Conservation (phyloP, 1,140 invertebrate genomes). For the Brachionus rotundiformis region DNA sequence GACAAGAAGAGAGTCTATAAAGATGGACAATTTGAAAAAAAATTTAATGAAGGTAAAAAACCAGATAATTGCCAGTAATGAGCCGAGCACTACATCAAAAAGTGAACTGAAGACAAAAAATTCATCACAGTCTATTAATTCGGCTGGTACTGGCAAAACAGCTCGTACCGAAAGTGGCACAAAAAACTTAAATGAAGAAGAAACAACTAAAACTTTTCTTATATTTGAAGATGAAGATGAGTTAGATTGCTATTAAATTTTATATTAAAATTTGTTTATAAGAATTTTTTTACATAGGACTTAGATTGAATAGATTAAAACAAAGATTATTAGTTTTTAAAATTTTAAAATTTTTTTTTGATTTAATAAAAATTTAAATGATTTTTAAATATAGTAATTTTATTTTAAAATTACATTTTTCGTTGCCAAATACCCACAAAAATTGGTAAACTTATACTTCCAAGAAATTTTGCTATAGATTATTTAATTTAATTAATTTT, state of each 20-base stretch:
- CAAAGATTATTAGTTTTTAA: no score
- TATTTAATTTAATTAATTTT: no score
- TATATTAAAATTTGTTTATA: not conserved
- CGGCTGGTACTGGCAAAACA: not conserved
- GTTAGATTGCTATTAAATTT: not conserved
- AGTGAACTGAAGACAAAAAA: not conserved
- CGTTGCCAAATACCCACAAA: no score
- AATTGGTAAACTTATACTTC: no score
- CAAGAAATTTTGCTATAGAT: no score
- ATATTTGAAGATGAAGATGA: constrained; percentile 45
- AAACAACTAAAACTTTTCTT: constrained; percentile 3
- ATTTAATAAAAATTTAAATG: no score
- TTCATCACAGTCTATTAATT: not conserved
- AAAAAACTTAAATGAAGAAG: not conserved
- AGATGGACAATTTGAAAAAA: constrained; percentile 35
- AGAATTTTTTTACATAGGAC: no score
- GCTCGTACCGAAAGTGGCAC: not conserved
- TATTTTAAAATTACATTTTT: no score
- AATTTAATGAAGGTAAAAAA: constrained; percentile 32
- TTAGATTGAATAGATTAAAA: no score
- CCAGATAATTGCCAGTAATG: not conserved
- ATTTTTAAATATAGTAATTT: no score
- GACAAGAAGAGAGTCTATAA: not conserved
- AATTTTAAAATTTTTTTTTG: no score
- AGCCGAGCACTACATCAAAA: not conserved